Base-by-base conservation (phyloP, 2,888 invertebrate species). In the Notocelia uddmanniana region DNA sequence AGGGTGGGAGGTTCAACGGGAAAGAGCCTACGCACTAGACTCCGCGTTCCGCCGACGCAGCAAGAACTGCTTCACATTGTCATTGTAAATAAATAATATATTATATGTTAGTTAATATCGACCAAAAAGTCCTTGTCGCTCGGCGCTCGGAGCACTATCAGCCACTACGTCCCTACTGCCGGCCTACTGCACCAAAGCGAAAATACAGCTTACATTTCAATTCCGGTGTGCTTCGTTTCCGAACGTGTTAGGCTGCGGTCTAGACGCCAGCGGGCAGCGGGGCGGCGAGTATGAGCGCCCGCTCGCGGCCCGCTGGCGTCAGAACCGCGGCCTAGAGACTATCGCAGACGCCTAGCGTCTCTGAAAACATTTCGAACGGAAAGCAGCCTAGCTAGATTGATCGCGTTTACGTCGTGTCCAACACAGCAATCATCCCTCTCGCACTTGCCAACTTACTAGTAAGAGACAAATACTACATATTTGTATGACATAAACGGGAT, bases 181-280 rank as follows among this genome's bases (percentile, higher is more conserved):
- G 89, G 88, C 85, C 86, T 89, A 88, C 81, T 82, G 87, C 86
- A 85, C 84, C 85, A 83, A 89, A 91, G 91, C 90, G 78, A 86
- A 87, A 77, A 83, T 85, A 89, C 87, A 87, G 86, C 86, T 83
- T 85, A 88, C 85, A 83, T 80, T 85, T 93, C 93, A 93, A 93
- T 93, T 93, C 93, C 93, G 82, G 87, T 86, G 91, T 93, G 93
- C 93, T 87, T 89, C 84, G 81, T 79, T 84, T 67, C 48, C 37
- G 55, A 67, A 68, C 34, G 31, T 60, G n/a, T 48, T 50, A 26
- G 8, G 31, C 5, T 57, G n/a, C n/a, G n/a, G n/a, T n/a, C n/a
- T n/a, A n/a, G n/a, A n/a, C n/a, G n/a, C n/a, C n/a, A n/a, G n/a
- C n/a, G n/a, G n/a, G n/a, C n/a, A n/a, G n/a, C n/a, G n/a, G n/a